Evolutionary conservation across 2,888 invertebrate genomes (phyloP), one percentile per base, ranked within the genome.

Genomic region (Dione vanillae): DNA sequence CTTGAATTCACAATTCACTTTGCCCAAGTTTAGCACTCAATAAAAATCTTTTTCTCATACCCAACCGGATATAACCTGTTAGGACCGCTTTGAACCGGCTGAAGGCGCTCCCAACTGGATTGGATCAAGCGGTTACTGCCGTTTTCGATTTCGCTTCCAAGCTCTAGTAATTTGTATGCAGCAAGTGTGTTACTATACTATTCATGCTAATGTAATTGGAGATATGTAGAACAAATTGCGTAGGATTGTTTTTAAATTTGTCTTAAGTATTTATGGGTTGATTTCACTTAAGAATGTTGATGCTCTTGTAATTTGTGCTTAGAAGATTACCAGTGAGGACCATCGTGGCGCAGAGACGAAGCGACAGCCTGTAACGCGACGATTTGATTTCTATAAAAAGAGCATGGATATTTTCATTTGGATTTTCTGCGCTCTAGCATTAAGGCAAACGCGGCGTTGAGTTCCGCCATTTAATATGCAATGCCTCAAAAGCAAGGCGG

Each of bases 21-120:
- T 49, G 43, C 54, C 41, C 65, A 75, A 76, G 72, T 77, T 78
- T 76, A 45, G 64, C 72, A 75, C 71, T 70, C 72, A 74, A 75
- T 74, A 72, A 76, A 56, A 76, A 76, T 76, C 73, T 72, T 74
- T 74, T 77, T 70, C 69, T 71, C 67, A 72, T 74, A 74, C 56
- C 67, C 49, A 41, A 68, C 64, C 70, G 75, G 73, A 70, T 74
- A 69, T 70, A 72, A 70, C 74, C 70, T 70, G 73, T 61, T 69
- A 64, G 67, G 70, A 70, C 70, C 47, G 74, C 73, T 76, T 76
- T 73, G 71, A 75, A 52, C 65, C 49, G 72, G 64, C 68, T 68
- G 65, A 68, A 73, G 69, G 70, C 75, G 72, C 74, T 74, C 68
- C 45, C 45, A 37, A 69, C 68, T 70, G 73, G 73, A 72, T 76